Conservation (phyloP, 2,113 vertebrate genomes). For the Corvus cornix region DNA sequence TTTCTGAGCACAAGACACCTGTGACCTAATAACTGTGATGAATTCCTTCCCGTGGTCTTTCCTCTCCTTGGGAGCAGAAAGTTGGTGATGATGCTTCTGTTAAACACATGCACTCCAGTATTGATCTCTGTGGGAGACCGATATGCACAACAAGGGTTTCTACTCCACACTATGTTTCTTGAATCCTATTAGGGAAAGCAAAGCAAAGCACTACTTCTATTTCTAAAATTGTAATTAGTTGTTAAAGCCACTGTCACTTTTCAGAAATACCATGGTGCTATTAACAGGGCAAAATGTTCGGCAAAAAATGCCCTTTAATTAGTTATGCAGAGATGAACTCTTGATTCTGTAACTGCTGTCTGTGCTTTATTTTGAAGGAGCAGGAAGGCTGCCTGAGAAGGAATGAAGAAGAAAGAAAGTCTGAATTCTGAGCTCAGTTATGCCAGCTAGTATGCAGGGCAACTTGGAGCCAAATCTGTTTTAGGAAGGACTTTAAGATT, state of each 20-base stretch:
- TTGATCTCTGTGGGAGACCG: not conserved
- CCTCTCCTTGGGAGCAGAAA: not conserved
- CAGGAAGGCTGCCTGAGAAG: not conserved
- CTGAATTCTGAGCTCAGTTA: not conserved
- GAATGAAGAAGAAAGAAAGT: not conserved
- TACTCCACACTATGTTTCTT: not conserved
- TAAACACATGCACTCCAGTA: accelerated
- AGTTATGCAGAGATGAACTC: not conserved
- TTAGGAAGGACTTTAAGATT: constrained; percentile 39
- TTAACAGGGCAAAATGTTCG: not conserved
- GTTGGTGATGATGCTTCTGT: not conserved
- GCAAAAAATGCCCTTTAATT: not conserved
- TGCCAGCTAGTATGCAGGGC: not conserved
- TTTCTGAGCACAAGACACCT: not conserved
- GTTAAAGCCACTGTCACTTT: not conserved
- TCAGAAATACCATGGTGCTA: not conserved
- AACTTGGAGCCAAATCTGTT: constrained; percentile 7
- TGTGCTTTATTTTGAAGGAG: not conserved
- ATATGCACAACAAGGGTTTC: not conserved
- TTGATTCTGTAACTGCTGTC: not conserved
- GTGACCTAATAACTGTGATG: not conserved
- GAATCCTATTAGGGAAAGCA: not conserved
- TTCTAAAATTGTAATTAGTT: not conserved
- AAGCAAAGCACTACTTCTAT: not conserved
- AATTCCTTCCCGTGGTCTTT: not conserved